Conservation (phyloP, 2,888 invertebrate species). For the Rhyacophila evoluta region DNA sequence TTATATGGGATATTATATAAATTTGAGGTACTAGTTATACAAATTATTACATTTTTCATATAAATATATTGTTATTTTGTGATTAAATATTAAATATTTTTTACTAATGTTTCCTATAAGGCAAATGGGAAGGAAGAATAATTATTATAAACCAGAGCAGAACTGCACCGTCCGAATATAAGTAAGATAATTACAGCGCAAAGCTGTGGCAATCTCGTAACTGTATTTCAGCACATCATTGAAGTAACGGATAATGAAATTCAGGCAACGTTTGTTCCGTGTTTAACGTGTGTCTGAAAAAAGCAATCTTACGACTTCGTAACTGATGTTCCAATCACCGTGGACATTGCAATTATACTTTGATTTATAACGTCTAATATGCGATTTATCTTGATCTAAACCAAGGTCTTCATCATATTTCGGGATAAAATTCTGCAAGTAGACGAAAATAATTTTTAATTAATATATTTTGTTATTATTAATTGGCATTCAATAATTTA, state of each 20-base stretch:
- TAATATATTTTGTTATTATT: neutral
- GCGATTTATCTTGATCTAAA: neutral
- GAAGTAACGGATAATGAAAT: too few species aligned
- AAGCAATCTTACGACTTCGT: too few species aligned
- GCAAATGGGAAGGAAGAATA: slow-evolving; percentile 46
- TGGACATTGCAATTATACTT: neutral
- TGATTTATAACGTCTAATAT: neutral
- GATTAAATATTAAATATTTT: slow-evolving; percentile 30
- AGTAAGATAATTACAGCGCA: too few species aligned
- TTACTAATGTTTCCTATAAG: slow-evolving; percentile 40
- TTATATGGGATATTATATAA: slow-evolving; percentile 17
- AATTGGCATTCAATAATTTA: slow-evolving; percentile 3
- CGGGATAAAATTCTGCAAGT: neutral
- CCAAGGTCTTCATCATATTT: neutral
- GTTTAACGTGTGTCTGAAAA: too few species aligned
- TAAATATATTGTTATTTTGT: slow-evolving; percentile 29
- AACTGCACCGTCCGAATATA: neutral
- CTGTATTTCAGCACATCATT: too few species aligned
- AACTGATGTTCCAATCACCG: too few species aligned
- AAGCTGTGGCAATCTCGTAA: too few species aligned
- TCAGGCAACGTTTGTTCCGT: too few species aligned
- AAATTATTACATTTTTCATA: neutral
- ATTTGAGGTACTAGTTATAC: slow-evolving; percentile 26
- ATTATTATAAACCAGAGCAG: neutral
- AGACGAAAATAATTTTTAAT: neutral